These are phyloP conservation scores for Colinus virginianus DNA, from an alignment of 2,113 vertebrate species.

Conservation along the genomic window DNA sequence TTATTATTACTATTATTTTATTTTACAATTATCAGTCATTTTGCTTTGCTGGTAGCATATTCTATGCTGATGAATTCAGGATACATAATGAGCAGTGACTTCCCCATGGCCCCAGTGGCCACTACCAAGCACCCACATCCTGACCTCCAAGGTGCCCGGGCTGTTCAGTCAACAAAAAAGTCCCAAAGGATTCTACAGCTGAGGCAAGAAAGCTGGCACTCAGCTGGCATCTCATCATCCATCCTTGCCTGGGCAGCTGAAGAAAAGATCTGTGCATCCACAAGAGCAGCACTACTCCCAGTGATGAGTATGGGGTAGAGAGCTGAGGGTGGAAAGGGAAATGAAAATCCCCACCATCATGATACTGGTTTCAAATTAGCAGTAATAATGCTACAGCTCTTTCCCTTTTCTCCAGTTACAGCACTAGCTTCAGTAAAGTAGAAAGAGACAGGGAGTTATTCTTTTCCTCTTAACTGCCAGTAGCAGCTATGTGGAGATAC, in stretches of 20 bases:
- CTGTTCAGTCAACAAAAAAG: neutral
- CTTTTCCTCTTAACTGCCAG: neutral
- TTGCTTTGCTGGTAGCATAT: neutral
- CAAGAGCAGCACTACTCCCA: neutral
- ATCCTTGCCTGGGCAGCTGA: neutral
- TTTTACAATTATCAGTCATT: neutral
- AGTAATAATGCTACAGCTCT: neutral
- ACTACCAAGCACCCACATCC: accelerated
- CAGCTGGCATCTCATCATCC: neutral
- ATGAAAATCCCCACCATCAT: neutral
- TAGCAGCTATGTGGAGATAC: neutral
- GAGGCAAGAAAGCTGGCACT: neutral
- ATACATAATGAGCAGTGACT: neutral
- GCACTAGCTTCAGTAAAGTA: neutral
- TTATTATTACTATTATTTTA: neutral
- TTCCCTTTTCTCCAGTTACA: neutral
- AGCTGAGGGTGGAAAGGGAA: neutral
- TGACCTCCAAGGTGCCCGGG: accelerated
- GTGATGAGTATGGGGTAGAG: neutral
- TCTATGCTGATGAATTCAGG: neutral
- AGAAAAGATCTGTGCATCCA: neutral
- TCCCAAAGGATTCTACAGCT: neutral
- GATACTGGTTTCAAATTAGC: neutral
- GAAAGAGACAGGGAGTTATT: neutral
- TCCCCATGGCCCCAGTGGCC: neutral